Evolutionary conservation across 2,113 vertebrate genomes (phyloP).

Genomic region (Tichodroma muraria): DNA sequence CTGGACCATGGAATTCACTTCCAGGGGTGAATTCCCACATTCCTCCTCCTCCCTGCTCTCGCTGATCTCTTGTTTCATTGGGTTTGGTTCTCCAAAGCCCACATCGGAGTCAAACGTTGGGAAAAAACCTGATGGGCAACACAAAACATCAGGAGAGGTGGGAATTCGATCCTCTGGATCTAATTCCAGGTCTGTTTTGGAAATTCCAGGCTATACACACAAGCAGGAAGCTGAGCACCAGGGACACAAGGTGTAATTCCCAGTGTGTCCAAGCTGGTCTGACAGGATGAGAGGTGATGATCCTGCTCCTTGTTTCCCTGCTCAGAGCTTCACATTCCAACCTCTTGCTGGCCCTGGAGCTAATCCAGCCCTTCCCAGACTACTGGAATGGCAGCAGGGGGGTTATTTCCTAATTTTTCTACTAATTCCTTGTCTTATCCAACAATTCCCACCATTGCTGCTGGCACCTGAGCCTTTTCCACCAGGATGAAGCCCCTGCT

Average conservation of each 20-base stretch:
- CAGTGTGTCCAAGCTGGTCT: not conserved
- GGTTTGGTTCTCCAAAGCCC: not conserved
- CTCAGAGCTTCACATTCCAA: not conserved
- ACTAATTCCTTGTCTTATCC: not conserved
- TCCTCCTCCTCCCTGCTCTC: not conserved
- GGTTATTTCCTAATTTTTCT: not conserved
- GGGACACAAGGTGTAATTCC: not conserved
- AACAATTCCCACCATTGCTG: not conserved
- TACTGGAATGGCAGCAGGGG: not conserved
- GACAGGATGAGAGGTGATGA: not conserved
- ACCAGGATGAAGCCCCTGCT: not conserved
- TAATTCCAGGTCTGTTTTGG: not conserved
- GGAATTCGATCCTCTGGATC: not conserved
- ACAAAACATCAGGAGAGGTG: not conserved
- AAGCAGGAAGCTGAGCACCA: not conserved
- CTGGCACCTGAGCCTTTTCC: not conserved
- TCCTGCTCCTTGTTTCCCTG: not conserved
- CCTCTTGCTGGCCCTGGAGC: accelerated
- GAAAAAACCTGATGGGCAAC: not conserved
- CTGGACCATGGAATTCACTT: constrained; percentile 77
- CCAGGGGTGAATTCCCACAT: not conserved
- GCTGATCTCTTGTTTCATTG: not conserved
- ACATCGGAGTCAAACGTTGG: accelerated
- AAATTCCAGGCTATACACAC: not conserved
- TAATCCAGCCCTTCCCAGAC: not conserved